Base-by-base conservation (phyloP, 2,888 invertebrate species). In the Cepaea hortensis region DNA sequence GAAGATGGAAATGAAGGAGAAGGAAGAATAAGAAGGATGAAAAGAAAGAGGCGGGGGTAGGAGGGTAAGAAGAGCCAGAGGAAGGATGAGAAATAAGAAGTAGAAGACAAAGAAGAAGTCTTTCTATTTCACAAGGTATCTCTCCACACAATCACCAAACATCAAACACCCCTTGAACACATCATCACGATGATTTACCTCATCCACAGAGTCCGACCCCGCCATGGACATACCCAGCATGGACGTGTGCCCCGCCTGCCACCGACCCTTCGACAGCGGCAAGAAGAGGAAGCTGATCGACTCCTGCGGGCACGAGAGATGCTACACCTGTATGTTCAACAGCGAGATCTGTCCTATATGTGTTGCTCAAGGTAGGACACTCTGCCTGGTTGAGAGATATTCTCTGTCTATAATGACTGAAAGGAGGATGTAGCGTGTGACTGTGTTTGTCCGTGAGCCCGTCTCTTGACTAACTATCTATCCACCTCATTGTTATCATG, bases 261-360 rank as follows among this genome's bases (percentile, higher is more conserved):
- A 93, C 87, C 92, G 98, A 96, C 98, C 98, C 92, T 98, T 98
- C 95, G 98, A 98, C 95, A 98, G 98, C 95, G 98, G 98, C 95
- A 98, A 98, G 95, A 98, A 98, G 95, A 96, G 98, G 95, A 97
- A 97, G 94, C 96, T 98, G 93, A 98, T 98, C 94, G 98, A 98
- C 95, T 97, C 97, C 89, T 98, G 98, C 95, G 98, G 98, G 91
- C 98, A 98, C 96, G 98, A 98, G 94, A 96, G 98, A 89, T 98
- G 98, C 95, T 98, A 98, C 96, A 97, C 97, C 91, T 98, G 98
- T 95, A 97, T 98, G 96, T 98, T 98, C 95, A 96, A 96, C 92
- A 97, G 97, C 95, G 96, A 96, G 90, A 89, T 90, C 61, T 98
- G 98, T 95, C 98, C 98, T 70, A 86, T 88, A 46, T 89, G 89